Percentiles rank a stretch among this genome's conserved stretches.
phyloP scores from a whole-genome alignment of 2,113 vertebrate species.

The Sander lucioperca region DNA sequence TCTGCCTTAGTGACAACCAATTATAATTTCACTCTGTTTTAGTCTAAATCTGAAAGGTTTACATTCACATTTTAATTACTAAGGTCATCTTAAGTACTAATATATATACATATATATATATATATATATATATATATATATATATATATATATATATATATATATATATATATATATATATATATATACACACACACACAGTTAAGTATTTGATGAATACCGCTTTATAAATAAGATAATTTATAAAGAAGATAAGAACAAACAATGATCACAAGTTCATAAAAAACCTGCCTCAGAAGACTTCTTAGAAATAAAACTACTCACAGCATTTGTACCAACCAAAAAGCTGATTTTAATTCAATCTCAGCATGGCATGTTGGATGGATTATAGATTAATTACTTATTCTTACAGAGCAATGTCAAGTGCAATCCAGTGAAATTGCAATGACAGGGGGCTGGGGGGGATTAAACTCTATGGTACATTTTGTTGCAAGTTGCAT shows the following conservation, averaged over 20 bases:
- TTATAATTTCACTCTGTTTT: not conserved
- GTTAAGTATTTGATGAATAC: not conserved
- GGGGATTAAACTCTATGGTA: not conserved
- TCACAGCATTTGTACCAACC: not conserved
- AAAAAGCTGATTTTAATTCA: slow-evolving; percentile 2
- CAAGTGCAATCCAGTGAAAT: not conserved
- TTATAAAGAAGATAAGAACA: not conserved
- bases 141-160: too few species aligned
- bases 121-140: too few species aligned
- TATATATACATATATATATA: too few species aligned
- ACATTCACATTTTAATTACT: not conserved
- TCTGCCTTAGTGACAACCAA: not conserved
- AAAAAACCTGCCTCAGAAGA: not conserved
- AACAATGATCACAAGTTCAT: not conserved
- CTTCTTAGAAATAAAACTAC: not conserved
- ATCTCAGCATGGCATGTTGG: slow-evolving; percentile 11
- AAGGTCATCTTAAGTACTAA: not conserved
- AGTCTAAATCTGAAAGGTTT: not conserved
- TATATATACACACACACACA: too few species aligned
- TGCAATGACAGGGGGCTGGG: not conserved
- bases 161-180: too few species aligned
- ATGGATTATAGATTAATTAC: slow-evolving; percentile 34
- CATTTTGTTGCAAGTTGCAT: not conserved
- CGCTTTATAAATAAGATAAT: not conserved
- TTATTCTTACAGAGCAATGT: slow-evolving; percentile 1